phyloP scores from a whole-genome alignment of 53 echinoderm and acorn worm genomes.

The Glandiceps talaboti region DNA sequence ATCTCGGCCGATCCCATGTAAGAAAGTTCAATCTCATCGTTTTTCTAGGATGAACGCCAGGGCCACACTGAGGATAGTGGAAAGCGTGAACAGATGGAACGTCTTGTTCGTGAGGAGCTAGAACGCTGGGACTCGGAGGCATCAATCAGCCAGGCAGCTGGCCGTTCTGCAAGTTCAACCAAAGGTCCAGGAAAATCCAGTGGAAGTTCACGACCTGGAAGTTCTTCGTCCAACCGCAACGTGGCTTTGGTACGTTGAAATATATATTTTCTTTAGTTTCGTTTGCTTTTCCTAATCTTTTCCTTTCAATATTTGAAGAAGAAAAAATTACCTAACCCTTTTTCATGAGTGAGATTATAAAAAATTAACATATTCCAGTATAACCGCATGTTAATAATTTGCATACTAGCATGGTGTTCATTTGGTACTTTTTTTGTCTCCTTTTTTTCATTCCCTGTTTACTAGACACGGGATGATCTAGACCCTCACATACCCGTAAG shows the following conservation, averaged over 20 bases:
- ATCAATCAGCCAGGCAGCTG: conserved; percentile 40
- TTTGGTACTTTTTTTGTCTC: neutral
- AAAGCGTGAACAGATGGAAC: conserved; percentile 94
- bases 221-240: conserved; percentile 13
- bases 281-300: neutral
- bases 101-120: conserved; percentile 86
- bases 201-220: conserved; percentile 53
- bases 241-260: neutral
- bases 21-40: no score
- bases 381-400: no score
- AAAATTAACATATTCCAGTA: no score
- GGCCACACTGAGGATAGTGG: conserved; percentile 20
- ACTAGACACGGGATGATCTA: neutral
- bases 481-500: neutral
- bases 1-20: no score
- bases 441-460: neutral
- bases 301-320: no score
- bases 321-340: no score
- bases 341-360: no score
- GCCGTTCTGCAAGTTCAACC: conserved; percentile 7
- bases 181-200: conserved; percentile 11
- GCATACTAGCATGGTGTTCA: neutral
- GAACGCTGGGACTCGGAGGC: conserved; percentile 97
- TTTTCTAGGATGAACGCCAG: conserved; percentile 61
- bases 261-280: neutral